These are phyloP conservation scores for Cephus cinctus DNA, from an alignment of 1,140 invertebrate genomes.

Conservation along the genomic window DNA sequence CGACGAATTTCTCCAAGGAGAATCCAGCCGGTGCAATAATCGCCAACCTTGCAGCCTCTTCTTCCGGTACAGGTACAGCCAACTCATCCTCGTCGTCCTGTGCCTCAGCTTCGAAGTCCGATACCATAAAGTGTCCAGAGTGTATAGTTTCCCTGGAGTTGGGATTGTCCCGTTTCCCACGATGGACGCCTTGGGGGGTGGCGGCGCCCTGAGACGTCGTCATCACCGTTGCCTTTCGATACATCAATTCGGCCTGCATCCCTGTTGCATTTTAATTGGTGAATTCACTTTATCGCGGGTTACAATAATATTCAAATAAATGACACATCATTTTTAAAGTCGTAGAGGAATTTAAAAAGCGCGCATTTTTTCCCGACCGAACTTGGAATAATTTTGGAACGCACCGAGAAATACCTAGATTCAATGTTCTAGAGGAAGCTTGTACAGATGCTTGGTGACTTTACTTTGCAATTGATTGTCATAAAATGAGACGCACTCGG, in stretches of 20 bases:
- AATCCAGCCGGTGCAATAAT: conserved; percentile 37
- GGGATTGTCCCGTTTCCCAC: conserved; percentile 14
- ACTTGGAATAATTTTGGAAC: no score
- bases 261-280: no score
- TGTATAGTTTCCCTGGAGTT: conserved; percentile 78
- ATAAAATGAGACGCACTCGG: no score
- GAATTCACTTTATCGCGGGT: no score
- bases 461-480: no score
- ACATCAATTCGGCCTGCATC: conserved; percentile 51
- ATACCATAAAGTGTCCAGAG: conserved; percentile 98
- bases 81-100: conserved; percentile 86
- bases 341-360: no score
- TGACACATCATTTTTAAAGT: no score
- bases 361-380: no score
- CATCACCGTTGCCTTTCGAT: conserved; percentile 35
- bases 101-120: conserved; percentile 89
- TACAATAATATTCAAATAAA: no score
- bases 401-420: no score
- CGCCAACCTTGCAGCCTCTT: conserved; percentile 48
- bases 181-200: conserved; percentile 17
- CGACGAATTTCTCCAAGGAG: conserved; percentile 49
- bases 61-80: conserved; percentile 74
- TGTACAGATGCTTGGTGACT: no score
- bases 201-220: conserved; percentile 5
- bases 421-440: no score